Evolutionary conservation across 1,140 invertebrate genomes (phyloP).

Genomic region (Caenorhabditis brenneri): DNA sequence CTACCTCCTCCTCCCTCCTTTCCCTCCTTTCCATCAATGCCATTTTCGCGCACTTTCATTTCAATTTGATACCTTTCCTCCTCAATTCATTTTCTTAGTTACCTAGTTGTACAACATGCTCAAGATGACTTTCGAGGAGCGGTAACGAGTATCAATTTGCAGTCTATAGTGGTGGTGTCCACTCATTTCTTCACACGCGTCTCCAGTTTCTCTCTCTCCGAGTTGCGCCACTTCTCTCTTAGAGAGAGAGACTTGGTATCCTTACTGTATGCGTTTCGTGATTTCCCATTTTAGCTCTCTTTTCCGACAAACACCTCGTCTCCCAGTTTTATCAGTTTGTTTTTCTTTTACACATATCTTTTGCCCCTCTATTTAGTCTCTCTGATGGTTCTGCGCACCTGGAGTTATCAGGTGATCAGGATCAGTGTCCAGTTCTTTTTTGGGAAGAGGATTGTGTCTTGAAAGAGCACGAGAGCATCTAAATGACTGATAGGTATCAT

Average conservation of each 20-base stretch:
- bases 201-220: conserved; percentile 6
- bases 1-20: not conserved
- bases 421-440: conserved; percentile 12
- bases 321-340: conserved; percentile 41
- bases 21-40: not conserved
- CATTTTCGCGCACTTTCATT: conserved; percentile 12
- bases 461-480: not conserved
- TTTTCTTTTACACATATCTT: not conserved
- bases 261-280: conserved; percentile 42
- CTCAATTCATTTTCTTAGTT: not conserved
- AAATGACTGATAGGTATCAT: too few species aligned
- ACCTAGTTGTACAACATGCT: not conserved
- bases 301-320: conserved; percentile 19
- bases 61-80: not conserved
- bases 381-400: not conserved
- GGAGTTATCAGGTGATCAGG: conserved; percentile 5
- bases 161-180: not conserved
- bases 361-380: not conserved
- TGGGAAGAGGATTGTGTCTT: not conserved
- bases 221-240: not conserved
- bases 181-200: conserved; percentile 40
- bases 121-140: not conserved
- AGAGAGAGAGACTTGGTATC: not conserved
- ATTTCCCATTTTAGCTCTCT: conserved; percentile 36
- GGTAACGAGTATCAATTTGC: conserved; percentile 35